phyloP scores from a whole-genome alignment of 2,888 invertebrate genomes.

The Athrips mouffetella region DNA sequence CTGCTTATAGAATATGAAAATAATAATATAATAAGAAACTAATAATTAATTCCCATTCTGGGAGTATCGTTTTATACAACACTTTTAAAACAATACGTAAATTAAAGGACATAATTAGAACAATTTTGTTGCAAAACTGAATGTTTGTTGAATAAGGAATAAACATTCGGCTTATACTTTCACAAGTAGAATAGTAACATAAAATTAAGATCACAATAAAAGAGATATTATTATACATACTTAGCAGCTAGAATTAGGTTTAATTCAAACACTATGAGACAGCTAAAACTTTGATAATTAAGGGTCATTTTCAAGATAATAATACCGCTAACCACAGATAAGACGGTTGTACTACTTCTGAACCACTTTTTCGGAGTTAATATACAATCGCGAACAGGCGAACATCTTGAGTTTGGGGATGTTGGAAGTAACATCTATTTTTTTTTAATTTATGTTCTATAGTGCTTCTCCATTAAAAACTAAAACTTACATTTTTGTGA shows the following conservation, averaged over 20 bases:
- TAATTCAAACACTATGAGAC: constrained; percentile 2
- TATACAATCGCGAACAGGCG: too few relatives aligned
- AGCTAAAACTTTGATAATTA: background rate
- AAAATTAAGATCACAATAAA: constrained; percentile 10
- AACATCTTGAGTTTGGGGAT: too few relatives aligned
- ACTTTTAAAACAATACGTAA: background rate
- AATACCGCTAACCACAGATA: too few relatives aligned
- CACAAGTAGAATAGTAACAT: constrained; percentile 2
- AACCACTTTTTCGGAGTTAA: too few relatives aligned
- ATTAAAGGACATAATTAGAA: background rate
- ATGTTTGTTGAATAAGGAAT: constrained; percentile 1
- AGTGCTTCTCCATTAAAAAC: too few relatives aligned
- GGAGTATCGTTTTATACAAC: constrained; percentile 1
- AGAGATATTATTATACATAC: constrained; percentile 2
- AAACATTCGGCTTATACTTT: constrained; percentile 1
- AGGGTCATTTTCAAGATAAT: too few relatives aligned
- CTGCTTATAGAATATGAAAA: background rate
- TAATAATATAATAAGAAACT: too few relatives aligned
- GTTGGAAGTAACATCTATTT: too few relatives aligned
- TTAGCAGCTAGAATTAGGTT: background rate
- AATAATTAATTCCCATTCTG: background rate
- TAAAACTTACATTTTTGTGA: too few relatives aligned
- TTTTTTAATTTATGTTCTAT: too few relatives aligned
- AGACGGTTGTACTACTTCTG: too few relatives aligned
- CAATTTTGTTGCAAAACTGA: constrained; percentile 1